These are phyloP conservation scores for Syrista parreyssii DNA, from an alignment of 2,888 invertebrate species.

Conservation along the genomic window DNA sequence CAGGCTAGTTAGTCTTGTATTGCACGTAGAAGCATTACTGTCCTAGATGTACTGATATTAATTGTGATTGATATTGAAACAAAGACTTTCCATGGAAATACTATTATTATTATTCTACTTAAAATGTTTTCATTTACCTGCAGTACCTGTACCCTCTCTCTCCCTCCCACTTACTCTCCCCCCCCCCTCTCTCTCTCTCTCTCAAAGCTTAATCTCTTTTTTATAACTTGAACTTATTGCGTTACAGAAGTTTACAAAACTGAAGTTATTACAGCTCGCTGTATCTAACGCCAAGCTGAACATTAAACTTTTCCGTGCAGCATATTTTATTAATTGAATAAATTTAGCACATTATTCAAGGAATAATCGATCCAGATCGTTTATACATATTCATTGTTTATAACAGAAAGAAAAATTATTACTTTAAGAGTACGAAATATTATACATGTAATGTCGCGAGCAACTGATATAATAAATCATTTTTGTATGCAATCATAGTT, in stretches of 20 bases:
- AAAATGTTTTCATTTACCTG: not conserved
- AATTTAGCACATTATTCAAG: not conserved
- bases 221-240: slow-evolving; percentile 19
- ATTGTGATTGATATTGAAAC: not conserved
- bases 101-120: not conserved
- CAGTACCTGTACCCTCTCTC: not conserved
- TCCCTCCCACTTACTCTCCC: not conserved
- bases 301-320: not conserved
- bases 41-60: not conserved
- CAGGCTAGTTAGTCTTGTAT: too few relatives aligned
- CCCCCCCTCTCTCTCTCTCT: slow-evolving; percentile 2
- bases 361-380: not conserved
- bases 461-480: not conserved
- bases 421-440: not conserved
- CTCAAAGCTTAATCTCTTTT: not conserved
- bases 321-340: not conserved
- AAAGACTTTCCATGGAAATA: not conserved
- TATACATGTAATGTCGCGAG: too few relatives aligned
- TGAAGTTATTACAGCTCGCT: not conserved
- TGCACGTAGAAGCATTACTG: too few relatives aligned
- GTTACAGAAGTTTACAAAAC: slow-evolving; percentile 6
- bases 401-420: not conserved
- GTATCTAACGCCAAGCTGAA: not conserved
- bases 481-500: too few relatives aligned
- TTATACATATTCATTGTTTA: not conserved